Base-by-base conservation (phyloP, 1,140 invertebrate species). In the Venturia canescens region DNA sequence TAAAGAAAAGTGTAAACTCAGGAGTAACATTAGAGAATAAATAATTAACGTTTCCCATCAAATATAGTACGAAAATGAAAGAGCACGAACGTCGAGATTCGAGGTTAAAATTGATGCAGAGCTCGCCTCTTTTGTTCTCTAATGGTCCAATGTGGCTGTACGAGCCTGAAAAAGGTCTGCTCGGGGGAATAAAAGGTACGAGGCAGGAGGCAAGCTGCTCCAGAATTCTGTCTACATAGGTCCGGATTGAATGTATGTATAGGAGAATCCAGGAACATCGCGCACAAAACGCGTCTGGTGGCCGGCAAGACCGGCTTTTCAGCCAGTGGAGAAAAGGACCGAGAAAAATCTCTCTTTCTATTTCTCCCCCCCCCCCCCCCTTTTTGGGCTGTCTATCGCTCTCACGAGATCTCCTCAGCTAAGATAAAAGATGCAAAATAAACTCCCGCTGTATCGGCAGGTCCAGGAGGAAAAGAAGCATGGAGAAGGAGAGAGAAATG, bases 331-430 rank as follows among this genome's bases (percentile, higher is more conserved):
- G 31, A 50, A 26, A 21, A 53, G 18, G 44, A 74, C 18, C 27
- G 44, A 74, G 48, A 74, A 74, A 74, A 23, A 13, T 16, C 53
- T 7, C 15, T 7, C 13, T 26, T 26, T 72, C 16, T 72, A 15
- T 44, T n/a, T 48, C 70, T 70, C 70, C 26, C 70, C 11, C 29
- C 11, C 29, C 18, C 66, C 18, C 27, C 18, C 29, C 2, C n/a
- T 69, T 21, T 9, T 26, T 63, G 23, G 1, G n/a, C 7, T 66
- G 27, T 72, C 21, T 11, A 50, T 23, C 7, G 34, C 18, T 50
- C 21, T 70, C 21, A 38, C 23, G 82, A 85, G 86, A 50, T 81
- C 79, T 70, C 23, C 71, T 34, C 48, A 34, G 70, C 44, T 29
- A 76, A 70, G 67, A 66, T 26, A 27, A 48, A 53, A 66, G 60